Base-by-base conservation (phyloP, 2,888 invertebrate species). In the Acrocera orbiculus region DNA sequence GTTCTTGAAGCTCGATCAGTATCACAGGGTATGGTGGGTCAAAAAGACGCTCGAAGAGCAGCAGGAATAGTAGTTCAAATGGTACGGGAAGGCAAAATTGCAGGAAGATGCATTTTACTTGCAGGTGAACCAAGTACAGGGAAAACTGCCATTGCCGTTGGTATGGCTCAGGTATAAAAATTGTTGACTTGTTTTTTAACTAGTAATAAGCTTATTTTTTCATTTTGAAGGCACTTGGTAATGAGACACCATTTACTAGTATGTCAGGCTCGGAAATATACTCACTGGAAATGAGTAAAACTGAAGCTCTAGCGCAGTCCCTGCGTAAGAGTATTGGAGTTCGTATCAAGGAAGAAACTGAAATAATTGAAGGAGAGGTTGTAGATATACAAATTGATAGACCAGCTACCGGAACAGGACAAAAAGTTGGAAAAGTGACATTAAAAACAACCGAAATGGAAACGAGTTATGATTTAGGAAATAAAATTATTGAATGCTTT, bases 391-490 rank as follows among this genome's bases (percentile, higher is more conserved):
- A 92, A 55, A 83, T 98, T 17, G 98, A 98, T 52, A 66, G 93
- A 14, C 92, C 93, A 0, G 92, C 89, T 0, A 81, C 89, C 0
- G 92, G 87, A 15, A 73, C 79, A 10, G 85, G 85, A 1, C 61
- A 61, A 30, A 61, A 61, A 56, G 76, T 89, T 27, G 95, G 95
- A 2, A 87, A 96, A 48, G 65, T 98, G 22, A 96, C 95, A 0
- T 64, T 99, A 28, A 98, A 98, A 65, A 98, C 98, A 0, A 96
- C 95, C 0, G 98, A 98, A 58, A 99, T 99, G 98, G 98, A 98
- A 61, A 96, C 98, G 0, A 82, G 95, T 42, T 99, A 98, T 54
- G 98, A 99, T 57, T 69, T 99, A 54, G 98, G 98, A 3, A 81
- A 82, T 32, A 96, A 96, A 66, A 95, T 96, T 78, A 95, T 96